phyloP scores from a whole-genome alignment of 2,113 vertebrate genomes.

The Gobius niger region DNA sequence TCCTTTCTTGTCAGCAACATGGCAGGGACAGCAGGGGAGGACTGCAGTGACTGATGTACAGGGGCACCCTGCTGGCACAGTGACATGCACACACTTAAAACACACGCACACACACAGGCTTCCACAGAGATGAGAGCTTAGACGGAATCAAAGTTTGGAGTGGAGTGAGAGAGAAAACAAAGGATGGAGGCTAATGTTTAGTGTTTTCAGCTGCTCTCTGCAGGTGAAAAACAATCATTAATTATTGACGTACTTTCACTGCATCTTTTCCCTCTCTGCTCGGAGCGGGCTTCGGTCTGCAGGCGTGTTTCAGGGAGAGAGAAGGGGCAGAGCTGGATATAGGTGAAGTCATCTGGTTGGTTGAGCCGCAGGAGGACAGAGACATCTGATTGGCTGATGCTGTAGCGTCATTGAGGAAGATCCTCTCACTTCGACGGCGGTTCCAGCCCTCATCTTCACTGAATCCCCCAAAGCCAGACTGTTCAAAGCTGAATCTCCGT shows the following conservation, averaged over 20 bases:
- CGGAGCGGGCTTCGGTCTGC: conserved; percentile 78
- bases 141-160: conserved; percentile 21
- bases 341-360: conserved; percentile 50
- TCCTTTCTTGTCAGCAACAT: conserved; percentile 72
- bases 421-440: conserved; percentile 90
- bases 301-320: conserved; percentile 74
- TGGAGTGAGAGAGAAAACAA: conserved; percentile 1
- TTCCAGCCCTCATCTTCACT: conserved; percentile 94
- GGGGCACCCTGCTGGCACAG: conserved; percentile 59
- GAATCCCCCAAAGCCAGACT: conserved; percentile 60
- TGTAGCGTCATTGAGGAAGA: conserved; percentile 91
- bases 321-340: conserved; percentile 35
- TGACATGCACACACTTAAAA: conserved; percentile 32
- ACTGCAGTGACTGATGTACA: conserved; percentile 65
- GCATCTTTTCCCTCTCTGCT: conserved; percentile 79
- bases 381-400: conserved; percentile 67
- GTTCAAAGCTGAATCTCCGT: conserved; percentile 84
- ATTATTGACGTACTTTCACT: conserved; percentile 69
- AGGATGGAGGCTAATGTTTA: neutral
- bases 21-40: conserved; percentile 64
- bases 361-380: conserved; percentile 39
- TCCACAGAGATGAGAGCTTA: conserved; percentile 26
- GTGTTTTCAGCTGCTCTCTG: conserved; percentile 10
- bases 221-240: conserved; percentile 22
- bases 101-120: conserved; percentile 26